phyloP scores from a whole-genome alignment of 2,888 invertebrate species.

The Morpho achilles region DNA sequence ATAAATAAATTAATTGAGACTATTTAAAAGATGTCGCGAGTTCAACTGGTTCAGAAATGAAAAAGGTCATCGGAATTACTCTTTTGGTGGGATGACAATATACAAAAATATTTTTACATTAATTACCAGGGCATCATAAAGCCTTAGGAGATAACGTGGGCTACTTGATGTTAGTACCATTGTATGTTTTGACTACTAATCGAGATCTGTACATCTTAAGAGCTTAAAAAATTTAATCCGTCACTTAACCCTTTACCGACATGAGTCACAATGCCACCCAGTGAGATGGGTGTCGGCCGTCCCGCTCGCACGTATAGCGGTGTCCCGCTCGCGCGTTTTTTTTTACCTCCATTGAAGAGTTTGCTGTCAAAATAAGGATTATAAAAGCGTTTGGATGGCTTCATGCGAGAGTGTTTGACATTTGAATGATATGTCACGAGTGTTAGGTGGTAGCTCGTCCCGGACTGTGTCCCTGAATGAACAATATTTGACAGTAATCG shows the following conservation, averaged over 20 bases:
- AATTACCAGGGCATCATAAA: neutral
- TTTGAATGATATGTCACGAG: neutral
- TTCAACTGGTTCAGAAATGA: too few relatives aligned
- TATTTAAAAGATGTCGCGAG: too few relatives aligned
- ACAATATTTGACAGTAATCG: too few relatives aligned
- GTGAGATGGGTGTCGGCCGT: constrained; percentile 35
- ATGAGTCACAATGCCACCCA: constrained; percentile 74
- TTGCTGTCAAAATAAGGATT: constrained; percentile 79
- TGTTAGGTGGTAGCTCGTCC: too few relatives aligned
- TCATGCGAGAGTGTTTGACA: constrained; percentile 42
- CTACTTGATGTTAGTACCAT: constrained; percentile 9
- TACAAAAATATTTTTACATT: neutral
- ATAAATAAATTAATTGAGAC: too few relatives aligned
- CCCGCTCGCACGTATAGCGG: constrained; percentile 41
- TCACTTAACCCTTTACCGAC: constrained; percentile 44
- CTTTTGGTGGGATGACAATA: too few relatives aligned
- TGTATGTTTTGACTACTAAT: constrained; percentile 24
- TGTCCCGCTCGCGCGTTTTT: constrained; percentile 46
- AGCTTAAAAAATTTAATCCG: constrained; percentile 45
- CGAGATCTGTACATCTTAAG: constrained; percentile 21
- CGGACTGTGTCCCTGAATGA: too few relatives aligned
- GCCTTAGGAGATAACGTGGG: neutral
- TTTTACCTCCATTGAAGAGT: constrained; percentile 69
- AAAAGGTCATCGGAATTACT: too few relatives aligned
- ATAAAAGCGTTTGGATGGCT: constrained; percentile 65